phyloP scores from a whole-genome alignment of 2,113 vertebrate species.

The Gnathonemus echidnorhynchus region DNA sequence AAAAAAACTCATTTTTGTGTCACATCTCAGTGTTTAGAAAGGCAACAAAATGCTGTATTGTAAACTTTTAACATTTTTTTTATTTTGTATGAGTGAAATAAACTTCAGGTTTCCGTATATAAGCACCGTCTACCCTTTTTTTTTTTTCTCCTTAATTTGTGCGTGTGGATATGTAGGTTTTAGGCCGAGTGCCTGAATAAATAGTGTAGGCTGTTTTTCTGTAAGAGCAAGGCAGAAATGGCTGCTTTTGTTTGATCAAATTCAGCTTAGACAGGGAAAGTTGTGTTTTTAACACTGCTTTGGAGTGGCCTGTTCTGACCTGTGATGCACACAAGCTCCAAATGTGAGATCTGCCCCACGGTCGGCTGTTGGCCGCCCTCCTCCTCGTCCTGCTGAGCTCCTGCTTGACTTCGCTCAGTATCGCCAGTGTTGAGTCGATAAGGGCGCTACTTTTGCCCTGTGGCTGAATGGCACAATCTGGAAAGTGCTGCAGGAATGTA shows the following conservation, averaged over 20 bases:
- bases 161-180: not conserved
- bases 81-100: conserved; percentile 74
- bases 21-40: conserved; percentile 47
- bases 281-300: not conserved
- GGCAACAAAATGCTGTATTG: conserved; percentile 46
- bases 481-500: not conserved
- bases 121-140: not conserved
- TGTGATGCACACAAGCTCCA: not conserved
- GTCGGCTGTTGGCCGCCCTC: not conserved
- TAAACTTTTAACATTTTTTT: conserved; percentile 68
- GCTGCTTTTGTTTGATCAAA: not conserved
- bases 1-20: conserved; percentile 30
- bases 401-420: not conserved
- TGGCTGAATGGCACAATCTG: not conserved
- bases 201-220: not conserved
- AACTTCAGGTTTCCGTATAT: conserved; percentile 62
- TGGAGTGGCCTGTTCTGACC: not conserved
- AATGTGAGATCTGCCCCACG: not conserved
- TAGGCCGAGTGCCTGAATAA: not conserved
- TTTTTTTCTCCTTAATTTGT: not conserved
- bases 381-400: not conserved
- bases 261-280: not conserved
- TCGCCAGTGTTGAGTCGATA: not conserved
- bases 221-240: not conserved
- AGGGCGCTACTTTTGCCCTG: not conserved